Evolutionary conservation across 2,888 invertebrate genomes (phyloP).

Genomic region (Bugula neritina): DNA sequence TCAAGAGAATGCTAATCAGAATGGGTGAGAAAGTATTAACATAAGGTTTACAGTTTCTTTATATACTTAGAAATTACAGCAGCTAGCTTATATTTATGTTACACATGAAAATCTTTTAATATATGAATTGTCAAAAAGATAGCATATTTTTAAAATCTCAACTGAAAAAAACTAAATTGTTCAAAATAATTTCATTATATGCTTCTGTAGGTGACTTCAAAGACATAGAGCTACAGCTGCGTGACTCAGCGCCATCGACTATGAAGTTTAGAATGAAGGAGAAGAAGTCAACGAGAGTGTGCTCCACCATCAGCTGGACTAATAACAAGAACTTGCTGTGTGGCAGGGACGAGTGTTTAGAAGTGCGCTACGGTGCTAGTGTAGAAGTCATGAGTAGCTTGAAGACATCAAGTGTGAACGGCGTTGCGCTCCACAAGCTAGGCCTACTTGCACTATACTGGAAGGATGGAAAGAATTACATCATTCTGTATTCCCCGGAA

Average conservation of each 20-base stretch:
- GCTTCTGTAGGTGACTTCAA: constrained; percentile 24
- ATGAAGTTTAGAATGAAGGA: constrained; percentile 1
- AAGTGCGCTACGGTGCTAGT: background rate
- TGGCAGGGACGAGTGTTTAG: background rate
- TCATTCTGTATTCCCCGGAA: constrained; percentile 6
- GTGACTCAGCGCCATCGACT: background rate
- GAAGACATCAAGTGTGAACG: constrained; percentile 19
- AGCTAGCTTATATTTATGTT: too few relatives aligned
- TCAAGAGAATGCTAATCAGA: constrained; percentile 1
- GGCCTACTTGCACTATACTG: constrained; percentile 4
- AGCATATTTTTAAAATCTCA: too few relatives aligned
- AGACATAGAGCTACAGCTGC: constrained; percentile 16
- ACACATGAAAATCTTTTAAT: too few relatives aligned
- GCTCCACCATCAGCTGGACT: constrained; percentile 10
- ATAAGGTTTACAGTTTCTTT: too few relatives aligned
- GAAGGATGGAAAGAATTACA: constrained; percentile 18
- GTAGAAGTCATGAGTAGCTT: background rate
- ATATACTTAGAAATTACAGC: too few relatives aligned
- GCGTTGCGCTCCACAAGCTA: constrained; percentile 2
- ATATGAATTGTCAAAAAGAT: too few relatives aligned
- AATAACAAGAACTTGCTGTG: background rate
- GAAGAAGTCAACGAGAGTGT: background rate
- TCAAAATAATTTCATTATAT: too few relatives aligned
- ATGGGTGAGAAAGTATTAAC: too few relatives aligned
- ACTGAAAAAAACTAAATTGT: too few relatives aligned